Evolutionary conservation across 1,140 invertebrate genomes (phyloP), one percentile per base, ranked within the genome.

Genomic region (Drosophila ercepeae): DNA sequence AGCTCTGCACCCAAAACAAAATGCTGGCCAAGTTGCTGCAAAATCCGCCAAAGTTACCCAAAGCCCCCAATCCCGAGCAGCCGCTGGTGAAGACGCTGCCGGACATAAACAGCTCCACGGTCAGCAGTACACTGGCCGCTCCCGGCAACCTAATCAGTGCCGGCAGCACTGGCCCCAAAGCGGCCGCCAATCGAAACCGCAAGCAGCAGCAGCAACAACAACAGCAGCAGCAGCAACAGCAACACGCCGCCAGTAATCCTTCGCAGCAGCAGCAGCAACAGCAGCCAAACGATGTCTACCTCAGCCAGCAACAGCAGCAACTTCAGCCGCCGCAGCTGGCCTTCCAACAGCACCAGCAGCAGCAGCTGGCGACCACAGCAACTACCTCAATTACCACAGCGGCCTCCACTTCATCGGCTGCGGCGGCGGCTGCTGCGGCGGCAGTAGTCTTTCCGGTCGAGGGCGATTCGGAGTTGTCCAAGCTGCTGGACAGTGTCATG

Each of bases 21-120:
- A 96, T 98, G 94, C 92, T 98, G 64, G 96, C 97, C 8, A 95
- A 95, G 42, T 91, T 98, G 54, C 91, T 98, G 77, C 95, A 96
- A 8, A 95, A 95, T 88, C 94, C 96, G 75, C 94, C 95, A 49
- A 93, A 95, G n/a, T 51, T 74, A 55, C 89, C 86, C 29, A 88
- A 89, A 59, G 93, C 94, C 32, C 94, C 95, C 46, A 94, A 95
- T 36, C 94, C 95, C 54, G 94, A 94, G 69, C 93, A 93, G 50
- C 93, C 95, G 60, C 93, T 95, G 16, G 89, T 91, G 44, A 91
- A 91, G 50, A 89, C 76, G 11, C 52, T 94, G 93, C 92, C 93
- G 93, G 91, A 94, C 94, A 92, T 94, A 92, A 94, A 93, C 44
- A 95, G 88, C 41, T 83, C 88, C 11, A 64, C 82, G 36, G 68